phyloP scores from a whole-genome alignment of 2,113 vertebrate species.

The Platysteira castanea region DNA sequence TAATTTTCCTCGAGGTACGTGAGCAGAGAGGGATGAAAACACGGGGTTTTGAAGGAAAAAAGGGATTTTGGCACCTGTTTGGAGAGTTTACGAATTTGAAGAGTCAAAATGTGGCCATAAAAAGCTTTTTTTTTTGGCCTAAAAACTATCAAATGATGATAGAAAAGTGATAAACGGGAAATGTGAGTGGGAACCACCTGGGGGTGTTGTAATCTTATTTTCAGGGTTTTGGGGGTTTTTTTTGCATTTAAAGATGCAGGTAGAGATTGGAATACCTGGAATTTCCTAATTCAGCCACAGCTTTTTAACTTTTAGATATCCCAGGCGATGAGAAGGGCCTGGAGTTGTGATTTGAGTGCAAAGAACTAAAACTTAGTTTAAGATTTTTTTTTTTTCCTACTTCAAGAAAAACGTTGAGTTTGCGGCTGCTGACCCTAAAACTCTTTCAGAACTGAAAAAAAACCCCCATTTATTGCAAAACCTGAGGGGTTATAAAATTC shows the following conservation, averaged over 20 bases:
- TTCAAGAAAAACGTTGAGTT: background rate
- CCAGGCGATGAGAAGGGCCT: background rate
- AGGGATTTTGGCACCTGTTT: background rate
- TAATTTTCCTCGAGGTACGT: rapidly evolving
- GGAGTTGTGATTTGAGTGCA: background rate
- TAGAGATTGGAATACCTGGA: background rate
- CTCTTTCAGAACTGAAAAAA: background rate
- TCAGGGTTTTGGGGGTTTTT: background rate
- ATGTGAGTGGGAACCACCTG: background rate
- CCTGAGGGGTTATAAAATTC: background rate
- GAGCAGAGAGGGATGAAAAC: background rate
- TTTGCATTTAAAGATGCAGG: background rate
- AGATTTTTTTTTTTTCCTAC: background rate
- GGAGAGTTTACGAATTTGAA: background rate
- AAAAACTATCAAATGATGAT: background rate
- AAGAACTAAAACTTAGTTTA: background rate
- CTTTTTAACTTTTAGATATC: background rate
- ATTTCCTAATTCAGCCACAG: background rate
- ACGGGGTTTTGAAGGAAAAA: background rate
- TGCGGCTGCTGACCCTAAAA: background rate
- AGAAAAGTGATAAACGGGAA: background rate
- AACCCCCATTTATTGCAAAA: background rate
- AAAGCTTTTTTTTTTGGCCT: background rate
- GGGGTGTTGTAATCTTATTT: background rate
- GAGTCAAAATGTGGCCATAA: background rate